Evolutionary conservation across 2,113 vertebrate species (phyloP).

Genomic region (Labrus mixtus): DNA sequence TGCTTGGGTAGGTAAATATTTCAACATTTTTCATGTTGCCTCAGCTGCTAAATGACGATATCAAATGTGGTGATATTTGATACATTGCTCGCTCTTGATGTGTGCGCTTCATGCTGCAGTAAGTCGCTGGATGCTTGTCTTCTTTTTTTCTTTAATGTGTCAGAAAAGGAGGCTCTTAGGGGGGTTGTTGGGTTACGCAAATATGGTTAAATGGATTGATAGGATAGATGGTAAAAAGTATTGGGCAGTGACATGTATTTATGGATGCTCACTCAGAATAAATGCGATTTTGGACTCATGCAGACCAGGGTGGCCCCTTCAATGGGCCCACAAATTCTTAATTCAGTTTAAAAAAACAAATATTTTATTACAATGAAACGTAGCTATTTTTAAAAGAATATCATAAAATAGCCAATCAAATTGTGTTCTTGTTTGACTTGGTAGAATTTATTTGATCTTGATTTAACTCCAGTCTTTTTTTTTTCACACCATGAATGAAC

Average conservation of each 20-base stretch:
- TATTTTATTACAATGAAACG: background rate
- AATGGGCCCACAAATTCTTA: constrained; percentile 81
- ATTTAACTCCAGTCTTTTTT: background rate
- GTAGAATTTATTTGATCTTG: background rate
- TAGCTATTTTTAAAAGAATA: background rate
- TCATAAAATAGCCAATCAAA: no score
- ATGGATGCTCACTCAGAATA: constrained; percentile 79
- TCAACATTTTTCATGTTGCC: constrained; percentile 89
- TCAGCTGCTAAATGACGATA: constrained; percentile 91
- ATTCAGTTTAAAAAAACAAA: constrained; percentile 21
- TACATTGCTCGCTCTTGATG: constrained; percentile 92
- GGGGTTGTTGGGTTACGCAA: constrained; percentile 11
- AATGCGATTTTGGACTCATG: constrained; percentile 84
- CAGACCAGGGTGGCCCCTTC: constrained; percentile 76
- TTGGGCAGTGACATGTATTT: constrained; percentile 63
- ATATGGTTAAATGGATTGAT: constrained; percentile 33
- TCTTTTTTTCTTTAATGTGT: constrained; percentile 59
- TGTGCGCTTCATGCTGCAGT: constrained; percentile 79
- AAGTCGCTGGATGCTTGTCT: constrained; percentile 83
- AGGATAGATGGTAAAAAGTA: constrained; percentile 45
- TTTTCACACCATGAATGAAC: background rate
- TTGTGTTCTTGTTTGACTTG: background rate
- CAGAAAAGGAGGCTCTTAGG: constrained; percentile 6
- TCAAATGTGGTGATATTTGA: constrained; percentile 93
- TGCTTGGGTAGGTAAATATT: constrained; percentile 95